Percentiles rank a stretch among this genome's conserved stretches.
Evolutionary conservation across 2,888 invertebrate genomes (phyloP).

Genomic region (Leucophenga montana): DNA sequence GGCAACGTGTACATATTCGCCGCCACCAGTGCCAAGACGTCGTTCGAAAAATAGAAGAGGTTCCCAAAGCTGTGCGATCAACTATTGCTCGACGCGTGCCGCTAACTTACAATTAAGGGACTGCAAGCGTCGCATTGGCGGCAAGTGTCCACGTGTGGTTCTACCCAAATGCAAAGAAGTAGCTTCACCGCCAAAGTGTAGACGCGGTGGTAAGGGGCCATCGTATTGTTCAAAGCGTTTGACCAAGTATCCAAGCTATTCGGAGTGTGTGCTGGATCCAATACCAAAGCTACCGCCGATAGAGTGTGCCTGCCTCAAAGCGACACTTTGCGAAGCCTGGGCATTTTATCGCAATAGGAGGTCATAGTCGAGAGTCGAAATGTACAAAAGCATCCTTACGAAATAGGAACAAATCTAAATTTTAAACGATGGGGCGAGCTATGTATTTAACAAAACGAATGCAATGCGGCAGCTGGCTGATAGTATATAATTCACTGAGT

Average conservation of each 20-base stretch:
- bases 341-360: constrained; percentile 52
- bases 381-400: not conserved
- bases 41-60: not conserved
- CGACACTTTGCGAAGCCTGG: constrained; percentile 55
- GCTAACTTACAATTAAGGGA: constrained; percentile 23
- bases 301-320: constrained; percentile 50
- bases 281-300: constrained; percentile 37
- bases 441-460: too few species aligned
- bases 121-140: not conserved
- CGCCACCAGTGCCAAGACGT: not conserved
- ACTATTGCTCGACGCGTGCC: not conserved
- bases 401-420: not conserved
- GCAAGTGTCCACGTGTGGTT: not conserved
- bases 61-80: not conserved
- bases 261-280: constrained; percentile 49
- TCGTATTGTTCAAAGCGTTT: constrained; percentile 40
- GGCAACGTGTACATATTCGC: constrained; percentile 32
- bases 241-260: constrained; percentile 56
- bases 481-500: too few species aligned
- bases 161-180: constrained; percentile 28
- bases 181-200: not conserved
- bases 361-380: constrained; percentile 30
- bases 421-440: too few species aligned
- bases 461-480: too few species aligned
- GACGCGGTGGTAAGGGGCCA: not conserved